Conservation (phyloP, 2,888 invertebrate genomes). For the Tenodera sinensis region DNA sequence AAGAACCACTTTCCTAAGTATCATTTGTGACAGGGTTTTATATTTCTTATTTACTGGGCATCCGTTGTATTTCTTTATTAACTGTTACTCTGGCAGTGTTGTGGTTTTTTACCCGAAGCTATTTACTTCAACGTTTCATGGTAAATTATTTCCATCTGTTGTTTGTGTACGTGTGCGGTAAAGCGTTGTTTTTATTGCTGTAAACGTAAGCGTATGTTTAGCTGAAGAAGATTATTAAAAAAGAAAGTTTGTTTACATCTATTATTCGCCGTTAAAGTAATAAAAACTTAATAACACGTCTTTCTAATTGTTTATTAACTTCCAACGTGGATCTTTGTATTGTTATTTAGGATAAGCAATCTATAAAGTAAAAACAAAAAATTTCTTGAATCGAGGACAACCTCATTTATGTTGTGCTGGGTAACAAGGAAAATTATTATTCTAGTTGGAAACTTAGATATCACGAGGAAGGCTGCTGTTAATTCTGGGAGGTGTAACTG, state of each 20-base stretch:
- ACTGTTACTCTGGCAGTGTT: background rate
- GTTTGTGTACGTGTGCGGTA: background rate
- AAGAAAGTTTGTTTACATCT: background rate
- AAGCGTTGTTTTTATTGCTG: background rate
- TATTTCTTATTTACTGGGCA: too few species aligned
- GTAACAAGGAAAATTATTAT: background rate
- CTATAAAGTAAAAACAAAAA: background rate
- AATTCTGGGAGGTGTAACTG: background rate
- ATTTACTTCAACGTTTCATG: background rate
- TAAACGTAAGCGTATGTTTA: background rate
- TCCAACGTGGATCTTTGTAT: background rate
- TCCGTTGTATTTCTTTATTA: too few species aligned
- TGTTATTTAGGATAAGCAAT: background rate
- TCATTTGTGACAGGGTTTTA: too few species aligned
- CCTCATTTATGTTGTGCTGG: background rate
- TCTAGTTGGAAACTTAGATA: background rate
- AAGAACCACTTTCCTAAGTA: too few species aligned
- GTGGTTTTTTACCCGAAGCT: background rate
- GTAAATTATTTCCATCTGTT: background rate
- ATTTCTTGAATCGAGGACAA: background rate
- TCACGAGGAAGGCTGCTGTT: background rate
- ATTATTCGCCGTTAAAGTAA: background rate
- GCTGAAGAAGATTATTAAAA: background rate
- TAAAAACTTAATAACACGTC: background rate
- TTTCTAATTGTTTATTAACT: background rate